Evolutionary conservation across 2,888 invertebrate species (phyloP).

Genomic region (Sminthurinus aureus): DNA sequence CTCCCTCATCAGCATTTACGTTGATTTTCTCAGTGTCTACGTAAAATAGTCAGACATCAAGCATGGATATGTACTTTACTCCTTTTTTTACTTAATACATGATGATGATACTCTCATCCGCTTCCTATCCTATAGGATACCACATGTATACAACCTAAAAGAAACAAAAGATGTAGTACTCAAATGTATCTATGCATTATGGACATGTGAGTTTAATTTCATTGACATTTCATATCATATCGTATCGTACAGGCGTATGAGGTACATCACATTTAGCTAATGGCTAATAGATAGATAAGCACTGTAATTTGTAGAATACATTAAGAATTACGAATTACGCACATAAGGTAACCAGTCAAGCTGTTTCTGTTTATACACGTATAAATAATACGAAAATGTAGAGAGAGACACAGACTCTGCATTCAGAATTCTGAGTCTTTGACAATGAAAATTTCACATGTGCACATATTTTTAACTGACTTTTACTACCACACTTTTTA

Average conservation of each 20-base stretch:
- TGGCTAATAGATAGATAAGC: neutral
- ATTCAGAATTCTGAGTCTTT: neutral
- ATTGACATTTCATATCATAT: too few species aligned
- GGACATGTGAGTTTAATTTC: neutral
- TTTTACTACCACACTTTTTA: neutral
- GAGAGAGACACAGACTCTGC: neutral
- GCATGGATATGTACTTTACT: neutral
- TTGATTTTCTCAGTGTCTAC: too few species aligned
- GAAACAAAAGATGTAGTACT: too few species aligned
- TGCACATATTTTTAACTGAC: neutral
- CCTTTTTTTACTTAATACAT: neutral
- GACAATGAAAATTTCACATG: neutral
- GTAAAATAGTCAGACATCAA: neutral
- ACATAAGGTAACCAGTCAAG: too few species aligned
- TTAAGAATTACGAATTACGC: too few species aligned
- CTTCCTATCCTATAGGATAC: constrained; percentile 8
- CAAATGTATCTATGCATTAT: too few species aligned
- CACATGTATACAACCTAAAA: neutral
- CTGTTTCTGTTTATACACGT: too few species aligned
- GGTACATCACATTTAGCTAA: neutral
- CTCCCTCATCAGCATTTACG: too few species aligned
- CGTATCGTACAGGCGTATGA: neutral
- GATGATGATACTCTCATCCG: constrained; percentile 1
- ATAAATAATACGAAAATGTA: too few species aligned
- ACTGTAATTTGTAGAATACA: too few species aligned